Evolutionary conservation across 2,797 vertebrate genomes (phyloP).

Genomic region (Danionella dracula): DNA sequence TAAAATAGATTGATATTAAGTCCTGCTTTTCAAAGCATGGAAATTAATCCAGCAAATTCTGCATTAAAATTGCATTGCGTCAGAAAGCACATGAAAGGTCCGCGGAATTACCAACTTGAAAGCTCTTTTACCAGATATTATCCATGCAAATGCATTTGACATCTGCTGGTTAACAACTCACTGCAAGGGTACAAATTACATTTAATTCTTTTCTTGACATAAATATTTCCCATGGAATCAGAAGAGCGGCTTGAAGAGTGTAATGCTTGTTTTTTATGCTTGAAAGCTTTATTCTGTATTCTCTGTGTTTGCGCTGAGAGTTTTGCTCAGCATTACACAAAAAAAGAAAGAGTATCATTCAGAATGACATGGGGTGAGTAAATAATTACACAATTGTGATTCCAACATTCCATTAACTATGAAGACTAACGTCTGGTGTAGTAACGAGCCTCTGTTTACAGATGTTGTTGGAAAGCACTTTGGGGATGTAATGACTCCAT

Average conservation of each 20-base stretch:
- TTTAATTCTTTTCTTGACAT: no score
- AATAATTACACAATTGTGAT: not conserved
- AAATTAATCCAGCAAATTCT: no score
- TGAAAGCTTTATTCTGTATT: not conserved
- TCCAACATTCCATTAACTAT: conserved; percentile 1
- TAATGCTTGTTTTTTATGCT: not conserved
- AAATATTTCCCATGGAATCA: not conserved
- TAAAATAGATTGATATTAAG: no score
- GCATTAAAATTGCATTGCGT: no score
- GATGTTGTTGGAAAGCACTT: conserved; percentile 15
- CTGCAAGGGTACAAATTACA: no score
- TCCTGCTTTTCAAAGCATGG: no score
- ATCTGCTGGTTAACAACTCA: no score
- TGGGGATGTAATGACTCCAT: conserved; percentile 1
- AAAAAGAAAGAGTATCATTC: not conserved
- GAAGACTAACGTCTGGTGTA: not conserved
- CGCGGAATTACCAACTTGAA: no score
- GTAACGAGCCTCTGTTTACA: conserved; percentile 1
- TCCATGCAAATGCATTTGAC: no score
- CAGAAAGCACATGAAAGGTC: no score
- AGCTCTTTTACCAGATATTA: no score
- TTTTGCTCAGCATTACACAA: not conserved
- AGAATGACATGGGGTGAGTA: not conserved
- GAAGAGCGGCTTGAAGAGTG: not conserved
- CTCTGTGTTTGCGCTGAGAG: not conserved